A percentile compares a stretch with the other conserved stretches of the same genome.
phyloP scores from a whole-genome alignment of 2,113 vertebrate species.

The Caracal caracal region DNA sequence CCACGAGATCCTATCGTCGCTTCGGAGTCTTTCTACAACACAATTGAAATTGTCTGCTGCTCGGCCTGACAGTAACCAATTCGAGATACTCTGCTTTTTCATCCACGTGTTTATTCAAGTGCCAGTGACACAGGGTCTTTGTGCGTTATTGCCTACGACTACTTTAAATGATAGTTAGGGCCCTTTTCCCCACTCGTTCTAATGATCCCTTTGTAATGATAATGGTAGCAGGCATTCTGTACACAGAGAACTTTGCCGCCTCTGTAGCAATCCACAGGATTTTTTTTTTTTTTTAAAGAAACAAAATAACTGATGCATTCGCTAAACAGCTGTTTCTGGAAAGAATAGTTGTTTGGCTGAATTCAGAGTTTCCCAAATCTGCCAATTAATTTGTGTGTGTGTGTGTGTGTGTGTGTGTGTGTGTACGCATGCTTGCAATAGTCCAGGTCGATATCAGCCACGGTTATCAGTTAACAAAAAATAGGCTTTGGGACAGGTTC shows the following conservation, averaged over 20 bases:
- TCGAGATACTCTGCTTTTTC: no score
- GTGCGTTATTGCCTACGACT: background rate
- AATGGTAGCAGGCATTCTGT: background rate
- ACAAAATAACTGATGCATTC: constrained; percentile 28
- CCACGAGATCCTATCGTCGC: no score
- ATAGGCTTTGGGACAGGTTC: background rate
- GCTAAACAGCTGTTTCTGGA: constrained; percentile 48
- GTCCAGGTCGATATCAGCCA: background rate
- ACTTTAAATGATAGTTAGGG: constrained; percentile 28
- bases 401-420: background rate
- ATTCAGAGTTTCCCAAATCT: constrained; percentile 1
- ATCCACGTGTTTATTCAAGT: no score
- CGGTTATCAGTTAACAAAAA: background rate
- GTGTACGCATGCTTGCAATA: background rate
- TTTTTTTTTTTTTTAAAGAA: constrained; percentile 33
- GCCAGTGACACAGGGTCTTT: background rate
- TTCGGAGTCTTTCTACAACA: no score
- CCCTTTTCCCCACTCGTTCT: background rate
- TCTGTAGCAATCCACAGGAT: background rate
- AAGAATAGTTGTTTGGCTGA: constrained; percentile 24
- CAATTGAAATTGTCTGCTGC: no score
- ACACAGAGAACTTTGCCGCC: background rate
- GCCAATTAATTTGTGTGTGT: background rate
- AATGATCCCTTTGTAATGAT: constrained; percentile 7
- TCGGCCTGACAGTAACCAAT: no score